A percentile compares a stretch with the other conserved stretches of the same genome.
Conservation (phyloP, 2,797 vertebrate species). For the Micrastur ruficollis region DNA sequence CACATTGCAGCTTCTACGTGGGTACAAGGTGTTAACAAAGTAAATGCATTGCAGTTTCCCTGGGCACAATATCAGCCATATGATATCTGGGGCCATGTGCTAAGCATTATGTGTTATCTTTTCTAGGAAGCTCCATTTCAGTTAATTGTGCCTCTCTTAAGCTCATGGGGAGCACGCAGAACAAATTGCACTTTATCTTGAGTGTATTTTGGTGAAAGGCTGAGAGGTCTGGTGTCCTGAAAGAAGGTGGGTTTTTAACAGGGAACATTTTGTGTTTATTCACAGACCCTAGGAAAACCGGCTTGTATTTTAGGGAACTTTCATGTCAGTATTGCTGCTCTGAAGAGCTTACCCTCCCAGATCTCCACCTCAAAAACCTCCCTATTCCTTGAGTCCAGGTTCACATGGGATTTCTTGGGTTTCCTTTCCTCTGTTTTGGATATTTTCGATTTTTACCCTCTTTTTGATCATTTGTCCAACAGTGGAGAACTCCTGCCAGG, state of each 20-base stretch:
- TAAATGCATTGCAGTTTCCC: not conserved
- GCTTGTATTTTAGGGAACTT: not conserved
- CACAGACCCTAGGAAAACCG: not conserved
- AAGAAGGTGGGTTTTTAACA: not conserved
- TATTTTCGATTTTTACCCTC: not conserved
- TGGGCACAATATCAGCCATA: not conserved
- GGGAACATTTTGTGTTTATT: slow-evolving; percentile 1
- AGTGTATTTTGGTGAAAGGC: not conserved
- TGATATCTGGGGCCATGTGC: not conserved
- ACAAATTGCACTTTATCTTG: not conserved
- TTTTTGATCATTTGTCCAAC: not conserved
- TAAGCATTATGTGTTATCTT: not conserved
- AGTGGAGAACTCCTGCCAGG: not conserved
- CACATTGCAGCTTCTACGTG: slow-evolving; percentile 7
- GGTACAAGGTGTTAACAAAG: slow-evolving; percentile 23
- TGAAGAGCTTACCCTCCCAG: not conserved
- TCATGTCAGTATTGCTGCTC: not conserved
- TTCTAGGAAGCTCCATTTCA: not conserved
- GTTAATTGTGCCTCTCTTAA: not conserved
- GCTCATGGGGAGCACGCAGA: not conserved
- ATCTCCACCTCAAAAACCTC: not conserved
- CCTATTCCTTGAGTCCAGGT: not conserved
- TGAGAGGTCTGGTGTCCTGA: not conserved
- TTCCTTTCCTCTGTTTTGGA: not conserved
- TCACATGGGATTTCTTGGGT: not conserved